Conservation (phyloP, 2,888 invertebrate species). For the Spialia ferax region DNA sequence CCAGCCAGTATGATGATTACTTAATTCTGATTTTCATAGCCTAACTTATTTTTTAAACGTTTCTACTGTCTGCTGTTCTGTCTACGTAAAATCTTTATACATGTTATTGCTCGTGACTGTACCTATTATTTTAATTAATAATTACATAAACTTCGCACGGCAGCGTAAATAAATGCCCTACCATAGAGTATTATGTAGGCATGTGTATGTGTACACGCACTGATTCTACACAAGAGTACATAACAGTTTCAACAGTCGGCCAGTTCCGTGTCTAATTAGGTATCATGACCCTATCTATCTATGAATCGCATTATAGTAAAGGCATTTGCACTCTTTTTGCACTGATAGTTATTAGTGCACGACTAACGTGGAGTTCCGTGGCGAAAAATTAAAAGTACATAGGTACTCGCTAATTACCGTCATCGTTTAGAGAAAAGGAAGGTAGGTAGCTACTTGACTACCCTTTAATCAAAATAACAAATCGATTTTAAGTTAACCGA, state of each 20-base stretch:
- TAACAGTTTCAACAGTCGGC: conserved; percentile 45
- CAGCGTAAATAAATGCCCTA: too few species aligned
- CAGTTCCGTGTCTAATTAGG: conserved; percentile 42
- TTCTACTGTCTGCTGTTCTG: too few species aligned
- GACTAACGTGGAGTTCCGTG: conserved; percentile 41
- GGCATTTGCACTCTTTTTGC: conserved; percentile 16
- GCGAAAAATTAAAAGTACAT: conserved; percentile 34
- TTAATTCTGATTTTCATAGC: too few species aligned
- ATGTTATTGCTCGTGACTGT: too few species aligned
- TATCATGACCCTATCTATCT: conserved; percentile 36
- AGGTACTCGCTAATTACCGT: not conserved
- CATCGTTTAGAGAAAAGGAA: conserved; percentile 7
- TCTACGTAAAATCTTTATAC: too few species aligned
- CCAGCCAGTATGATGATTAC: too few species aligned
- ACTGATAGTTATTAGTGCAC: conserved; percentile 39
- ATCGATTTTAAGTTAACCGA: not conserved
- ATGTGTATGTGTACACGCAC: conserved; percentile 18
- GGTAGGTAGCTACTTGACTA: too few species aligned
- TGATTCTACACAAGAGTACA: conserved; percentile 24
- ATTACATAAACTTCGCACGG: too few species aligned
- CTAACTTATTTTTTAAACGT: too few species aligned
- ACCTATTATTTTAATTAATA: too few species aligned
- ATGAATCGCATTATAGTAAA: conserved; percentile 28
- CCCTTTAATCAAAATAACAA: not conserved
- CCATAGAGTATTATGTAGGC: too few species aligned